Base-by-base conservation (phyloP, 1,140 invertebrate species). In the Pectinophora gossypiella region DNA sequence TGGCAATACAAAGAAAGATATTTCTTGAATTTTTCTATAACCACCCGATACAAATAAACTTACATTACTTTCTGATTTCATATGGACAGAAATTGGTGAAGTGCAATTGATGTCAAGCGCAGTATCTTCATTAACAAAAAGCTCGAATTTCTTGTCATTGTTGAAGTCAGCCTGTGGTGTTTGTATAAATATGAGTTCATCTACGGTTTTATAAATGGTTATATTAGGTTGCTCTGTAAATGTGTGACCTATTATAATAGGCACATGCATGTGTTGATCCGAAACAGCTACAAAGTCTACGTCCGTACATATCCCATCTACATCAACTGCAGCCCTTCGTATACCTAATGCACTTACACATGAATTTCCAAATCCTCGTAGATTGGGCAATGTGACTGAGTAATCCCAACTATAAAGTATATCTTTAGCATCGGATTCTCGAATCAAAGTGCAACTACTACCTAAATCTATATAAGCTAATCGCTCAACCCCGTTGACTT, bases 401-500 rank as follows among this genome's bases (percentile, higher is more conserved):
- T 12, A 4, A 5, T 12, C 21, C 44, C 44, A 46, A 23, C 9
- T 22, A 13, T 6, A 3, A 6, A 15, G 12, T 15, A 27, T 22
- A 13, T 23, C 19, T 18, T 22, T 22, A 23, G 44, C 44, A 9
- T n/a, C 44, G 22, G 4, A 10, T 23, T 46, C 44, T 13, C 15
- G 6, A 9, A 46, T 6, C 7, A 46, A 9, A 22, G 19, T 46
- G 13, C 19, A 21, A 2, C 13, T 46, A 13, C 44, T 46, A 6
- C 44, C 44, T 23, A 46, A 13, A 18, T 46, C 44, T 12, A 46
- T 46, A 46, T 10, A 46, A n/a, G 19, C 44, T n/a, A n/a, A 9
- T 15, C 7, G 4, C 15, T 22, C 21, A 2, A 13, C 6, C 2
- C 16, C 21, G 3, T 46, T 9, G 3, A 46, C 7, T 18, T 22